These are phyloP conservation scores for Sipunculus nudus DNA, from an alignment of 2,888 invertebrate genomes.

Conservation along the genomic window DNA sequence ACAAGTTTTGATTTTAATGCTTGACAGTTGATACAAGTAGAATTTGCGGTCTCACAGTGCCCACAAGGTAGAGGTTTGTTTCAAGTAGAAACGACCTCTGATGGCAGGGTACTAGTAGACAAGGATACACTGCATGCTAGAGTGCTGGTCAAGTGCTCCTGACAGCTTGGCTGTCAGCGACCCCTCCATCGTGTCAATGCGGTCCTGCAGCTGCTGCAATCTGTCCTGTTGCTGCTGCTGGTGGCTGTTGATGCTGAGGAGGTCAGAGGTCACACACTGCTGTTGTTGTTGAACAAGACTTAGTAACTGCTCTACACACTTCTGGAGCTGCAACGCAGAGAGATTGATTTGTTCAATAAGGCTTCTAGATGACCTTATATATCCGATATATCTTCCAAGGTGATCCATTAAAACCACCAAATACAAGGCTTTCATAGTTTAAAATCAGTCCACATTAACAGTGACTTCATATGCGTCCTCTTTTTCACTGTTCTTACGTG, in stretches of 20 bases:
- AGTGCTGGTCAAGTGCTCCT: conserved; percentile 53
- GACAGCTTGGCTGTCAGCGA: conserved; percentile 54
- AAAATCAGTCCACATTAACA: too few relatives aligned
- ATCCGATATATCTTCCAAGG: too few relatives aligned
- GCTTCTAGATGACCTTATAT: too few relatives aligned
- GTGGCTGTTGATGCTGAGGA: conserved; percentile 41
- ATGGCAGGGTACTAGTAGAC: background rate
- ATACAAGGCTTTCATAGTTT: too few relatives aligned
- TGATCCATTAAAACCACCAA: too few relatives aligned
- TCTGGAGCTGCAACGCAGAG: conserved; percentile 45
- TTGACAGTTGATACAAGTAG: too few relatives aligned
- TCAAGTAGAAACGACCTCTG: background rate
- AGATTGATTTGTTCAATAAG: too few relatives aligned
- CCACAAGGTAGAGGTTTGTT: too few relatives aligned
- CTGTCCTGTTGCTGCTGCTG: conserved; percentile 47
- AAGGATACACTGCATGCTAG: conserved; percentile 57
- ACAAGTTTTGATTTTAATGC: too few relatives aligned
- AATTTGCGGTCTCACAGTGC: too few relatives aligned
- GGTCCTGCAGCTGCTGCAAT: conserved; percentile 48
- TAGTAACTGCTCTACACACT: conserved; percentile 45
- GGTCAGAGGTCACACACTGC: conserved; percentile 19
- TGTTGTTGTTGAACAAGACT: conserved; percentile 52
- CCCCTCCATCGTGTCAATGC: conserved; percentile 56
- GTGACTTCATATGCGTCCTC: too few relatives aligned
- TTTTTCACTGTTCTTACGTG: too few relatives aligned